Conservation (phyloP, 2,113 vertebrate species). For the Podarcis muralis region DNA sequence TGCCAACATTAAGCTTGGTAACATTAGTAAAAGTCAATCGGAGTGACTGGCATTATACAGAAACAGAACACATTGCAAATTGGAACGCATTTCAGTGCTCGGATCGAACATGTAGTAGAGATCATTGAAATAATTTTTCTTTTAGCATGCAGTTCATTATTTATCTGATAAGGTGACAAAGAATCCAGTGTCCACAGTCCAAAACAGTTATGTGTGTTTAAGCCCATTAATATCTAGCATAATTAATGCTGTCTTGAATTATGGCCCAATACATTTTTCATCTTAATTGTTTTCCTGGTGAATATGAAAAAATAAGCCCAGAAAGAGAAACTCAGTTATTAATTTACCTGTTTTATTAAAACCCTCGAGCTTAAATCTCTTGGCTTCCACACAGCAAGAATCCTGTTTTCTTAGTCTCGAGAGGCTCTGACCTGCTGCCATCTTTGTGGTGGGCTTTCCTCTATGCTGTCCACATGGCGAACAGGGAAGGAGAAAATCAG, state of each 20-base stretch:
- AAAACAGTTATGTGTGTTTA: neutral
- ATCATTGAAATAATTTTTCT: conserved; percentile 2
- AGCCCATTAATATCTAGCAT: neutral
- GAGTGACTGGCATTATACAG: conserved; percentile 33
- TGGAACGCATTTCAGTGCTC: neutral
- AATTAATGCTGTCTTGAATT: neutral
- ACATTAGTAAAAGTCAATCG: conserved; percentile 20
- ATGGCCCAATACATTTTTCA: neutral
- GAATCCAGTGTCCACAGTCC: neutral
- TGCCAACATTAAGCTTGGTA: conserved; percentile 46
- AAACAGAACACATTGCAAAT: conserved; percentile 25
- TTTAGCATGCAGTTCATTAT: conserved; percentile 27
- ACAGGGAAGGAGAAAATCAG: neutral
- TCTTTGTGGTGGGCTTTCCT: neutral
- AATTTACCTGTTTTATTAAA: neutral
- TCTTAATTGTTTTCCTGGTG: neutral
- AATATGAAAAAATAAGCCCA: neutral
- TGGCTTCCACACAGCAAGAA: neutral
- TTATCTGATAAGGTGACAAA: conserved; percentile 14
- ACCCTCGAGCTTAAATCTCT: no score
- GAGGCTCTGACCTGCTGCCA: neutral
- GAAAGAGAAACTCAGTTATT: neutral
- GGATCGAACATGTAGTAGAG: conserved; percentile 13
- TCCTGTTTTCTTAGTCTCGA: neutral
- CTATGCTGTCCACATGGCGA: neutral